These are phyloP conservation scores for Recurvirostra avosetta DNA, from an alignment of 2,113 vertebrate genomes.

Conservation along the genomic window DNA sequence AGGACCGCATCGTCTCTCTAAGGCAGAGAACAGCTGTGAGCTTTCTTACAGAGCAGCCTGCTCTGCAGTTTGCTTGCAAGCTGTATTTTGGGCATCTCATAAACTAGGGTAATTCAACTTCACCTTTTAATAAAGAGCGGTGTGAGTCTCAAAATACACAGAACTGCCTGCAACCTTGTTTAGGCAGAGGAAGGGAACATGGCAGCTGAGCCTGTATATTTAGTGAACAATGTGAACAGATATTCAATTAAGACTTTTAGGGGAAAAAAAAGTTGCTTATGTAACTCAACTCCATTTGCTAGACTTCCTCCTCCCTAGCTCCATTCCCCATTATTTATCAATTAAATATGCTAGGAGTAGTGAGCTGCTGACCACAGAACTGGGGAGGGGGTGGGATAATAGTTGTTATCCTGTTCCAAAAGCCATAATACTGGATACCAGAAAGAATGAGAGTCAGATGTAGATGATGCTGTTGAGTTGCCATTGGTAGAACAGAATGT, in stretches of 20 bases:
- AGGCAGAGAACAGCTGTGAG: background rate
- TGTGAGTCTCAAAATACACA: background rate
- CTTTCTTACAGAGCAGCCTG: background rate
- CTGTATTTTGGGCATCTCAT: background rate
- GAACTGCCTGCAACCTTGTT: background rate
- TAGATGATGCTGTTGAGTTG: slow-evolving; percentile 4
- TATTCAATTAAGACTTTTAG: background rate
- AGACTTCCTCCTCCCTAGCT: background rate
- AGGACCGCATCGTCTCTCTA: background rate
- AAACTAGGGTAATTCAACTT: background rate
- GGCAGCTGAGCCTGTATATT: background rate
- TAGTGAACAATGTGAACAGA: background rate
- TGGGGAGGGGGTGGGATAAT: background rate
- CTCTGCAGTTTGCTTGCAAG: background rate
- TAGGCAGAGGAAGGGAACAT: background rate
- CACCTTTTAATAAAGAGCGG: background rate
- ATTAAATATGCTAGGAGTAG: background rate
- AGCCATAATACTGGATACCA: background rate
- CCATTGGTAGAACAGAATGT: slow-evolving; percentile 42
- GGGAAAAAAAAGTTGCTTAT: background rate
- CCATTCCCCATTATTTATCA: slow-evolving; percentile 3
- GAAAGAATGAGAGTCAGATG: slow-evolving; percentile 51
- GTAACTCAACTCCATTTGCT: background rate
- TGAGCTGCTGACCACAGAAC: background rate
- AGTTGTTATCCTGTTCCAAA: slow-evolving; percentile 3